Base-by-base conservation (phyloP, 2,113 vertebrate genomes). In the Melozone crissalis region DNA sequence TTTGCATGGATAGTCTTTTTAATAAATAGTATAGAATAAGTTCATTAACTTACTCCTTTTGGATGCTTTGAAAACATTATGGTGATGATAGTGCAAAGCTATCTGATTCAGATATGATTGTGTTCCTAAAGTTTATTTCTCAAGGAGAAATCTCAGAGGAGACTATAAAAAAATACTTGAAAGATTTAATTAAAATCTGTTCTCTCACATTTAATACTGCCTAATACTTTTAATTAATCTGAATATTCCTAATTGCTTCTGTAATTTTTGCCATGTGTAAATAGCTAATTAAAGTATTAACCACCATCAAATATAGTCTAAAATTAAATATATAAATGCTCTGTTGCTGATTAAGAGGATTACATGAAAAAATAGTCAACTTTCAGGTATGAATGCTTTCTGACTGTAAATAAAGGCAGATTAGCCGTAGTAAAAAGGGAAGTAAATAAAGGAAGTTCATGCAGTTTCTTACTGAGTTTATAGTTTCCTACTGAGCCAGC, bases 251-350 rank as follows among this genome's bases (percentile, higher is more conserved):
- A 98, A 97, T 95, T 97, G 94, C 58, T 75, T 92, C 87, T 97
- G 87, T 96, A 97, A 97, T 96, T 97, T 97, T 98, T 98, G 94
- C 91, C 84, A 93, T 91, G 72, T 96, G 92, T 97, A 98, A 98
- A 97, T 97, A 97, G 79, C 92, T 97, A 98, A 97, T 97, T 97
- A 97, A 97, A 96, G 82, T 93, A 98, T 97, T 97, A 98, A 90
- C 69, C 47, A 84, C 61, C 66, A 80, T 97, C 46, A 95, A 96
- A 97, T 44, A 52, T 69, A 87, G 62, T 44, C 51, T 84, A 79
- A 71, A 97, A 97, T 96, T 95, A 97, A 97, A 97, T 96, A 97
- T 95, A 95, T 95, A 95, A 97, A 93, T 94, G 66, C 49, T 95
- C 63, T 71, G 54, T 75, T 2, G 0, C 67, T 96, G 94, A 97